phyloP scores from a whole-genome alignment of 1,140 invertebrate genomes.

The Wasmannia auropunctata region DNA sequence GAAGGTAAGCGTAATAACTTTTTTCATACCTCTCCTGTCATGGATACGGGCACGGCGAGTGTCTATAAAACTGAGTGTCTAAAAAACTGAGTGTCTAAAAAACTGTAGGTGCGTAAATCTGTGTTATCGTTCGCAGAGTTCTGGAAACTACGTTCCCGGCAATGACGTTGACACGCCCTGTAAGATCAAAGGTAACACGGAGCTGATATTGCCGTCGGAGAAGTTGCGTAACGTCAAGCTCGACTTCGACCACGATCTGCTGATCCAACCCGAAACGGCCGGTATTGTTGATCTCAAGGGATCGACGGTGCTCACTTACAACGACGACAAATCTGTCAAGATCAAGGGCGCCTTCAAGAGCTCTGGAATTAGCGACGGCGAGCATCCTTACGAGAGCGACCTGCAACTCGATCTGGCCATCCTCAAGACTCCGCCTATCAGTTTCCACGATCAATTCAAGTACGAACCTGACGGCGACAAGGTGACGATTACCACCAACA shows the following conservation, averaged over 20 bases:
- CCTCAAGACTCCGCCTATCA: conserved; percentile 65
- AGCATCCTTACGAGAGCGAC: conserved; percentile 29
- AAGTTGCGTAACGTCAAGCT: conserved; percentile 85
- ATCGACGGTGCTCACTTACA: conserved; percentile 83
- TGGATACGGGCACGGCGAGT: neutral
- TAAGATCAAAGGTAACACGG: conserved; percentile 76
- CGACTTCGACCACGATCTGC: conserved; percentile 71
- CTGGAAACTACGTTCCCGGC: conserved; percentile 83
- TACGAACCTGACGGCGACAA: conserved; percentile 81
- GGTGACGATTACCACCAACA: conserved; percentile 66
- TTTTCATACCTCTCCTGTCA: neutral
- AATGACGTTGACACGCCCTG: conserved; percentile 79
- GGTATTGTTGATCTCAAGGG: conserved; percentile 68
- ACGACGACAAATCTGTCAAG: conserved; percentile 85
- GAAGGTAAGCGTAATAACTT: conserved; percentile 67
- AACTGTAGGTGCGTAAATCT: neutral
- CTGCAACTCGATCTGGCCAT: conserved; percentile 49
- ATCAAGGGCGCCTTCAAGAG: conserved; percentile 70
- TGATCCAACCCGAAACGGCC: conserved; percentile 66
- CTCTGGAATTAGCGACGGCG: conserved; percentile 23
- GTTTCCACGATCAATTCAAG: conserved; percentile 79
- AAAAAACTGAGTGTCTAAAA: neutral
- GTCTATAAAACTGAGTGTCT: neutral
- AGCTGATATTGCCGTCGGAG: conserved; percentile 84
- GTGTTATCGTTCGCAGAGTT: conserved; percentile 72